Evolutionary conservation across 2,797 vertebrate species (phyloP).

Genomic region (Squalus acanthias): DNA sequence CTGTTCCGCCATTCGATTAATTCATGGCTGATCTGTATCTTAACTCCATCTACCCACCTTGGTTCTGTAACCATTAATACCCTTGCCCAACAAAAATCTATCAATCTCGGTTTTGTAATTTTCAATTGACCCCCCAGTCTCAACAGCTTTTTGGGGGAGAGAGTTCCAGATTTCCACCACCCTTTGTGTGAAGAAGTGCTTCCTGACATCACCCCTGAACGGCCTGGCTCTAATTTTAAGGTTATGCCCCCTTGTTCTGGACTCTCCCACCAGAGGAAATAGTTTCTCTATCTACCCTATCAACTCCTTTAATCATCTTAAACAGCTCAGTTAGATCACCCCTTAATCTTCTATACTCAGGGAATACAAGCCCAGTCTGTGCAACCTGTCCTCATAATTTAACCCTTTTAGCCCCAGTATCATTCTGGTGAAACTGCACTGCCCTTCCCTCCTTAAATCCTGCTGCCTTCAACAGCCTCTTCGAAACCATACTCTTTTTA

Average conservation of each 20-base stretch:
- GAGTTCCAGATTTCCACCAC: not conserved
- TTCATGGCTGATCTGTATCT: not conserved
- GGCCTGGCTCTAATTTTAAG: not conserved
- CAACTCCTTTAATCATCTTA: not conserved
- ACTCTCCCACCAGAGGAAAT: not conserved
- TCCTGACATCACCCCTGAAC: not conserved
- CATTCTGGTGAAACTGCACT: not conserved
- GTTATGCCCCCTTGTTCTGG: not conserved
- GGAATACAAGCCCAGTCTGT: not conserved
- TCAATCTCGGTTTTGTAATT: no score
- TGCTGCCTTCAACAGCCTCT: not conserved
- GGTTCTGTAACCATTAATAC: no score
- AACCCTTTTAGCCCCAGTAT: not conserved
- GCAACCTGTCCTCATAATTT: not conserved
- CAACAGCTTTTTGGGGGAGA: not conserved
- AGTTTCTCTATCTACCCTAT: not conserved
- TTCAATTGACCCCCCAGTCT: not conserved
- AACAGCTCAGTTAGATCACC: not conserved
- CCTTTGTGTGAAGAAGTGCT: not conserved
- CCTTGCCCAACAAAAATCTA: no score
- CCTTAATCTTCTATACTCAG: not conserved
- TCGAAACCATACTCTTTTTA: not conserved
- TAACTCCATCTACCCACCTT: no score
- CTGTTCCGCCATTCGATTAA: not conserved
- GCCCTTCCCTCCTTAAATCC: not conserved